Evolutionary conservation across 2,113 vertebrate genomes (phyloP).

Genomic region (Eulemur macaco): DNA sequence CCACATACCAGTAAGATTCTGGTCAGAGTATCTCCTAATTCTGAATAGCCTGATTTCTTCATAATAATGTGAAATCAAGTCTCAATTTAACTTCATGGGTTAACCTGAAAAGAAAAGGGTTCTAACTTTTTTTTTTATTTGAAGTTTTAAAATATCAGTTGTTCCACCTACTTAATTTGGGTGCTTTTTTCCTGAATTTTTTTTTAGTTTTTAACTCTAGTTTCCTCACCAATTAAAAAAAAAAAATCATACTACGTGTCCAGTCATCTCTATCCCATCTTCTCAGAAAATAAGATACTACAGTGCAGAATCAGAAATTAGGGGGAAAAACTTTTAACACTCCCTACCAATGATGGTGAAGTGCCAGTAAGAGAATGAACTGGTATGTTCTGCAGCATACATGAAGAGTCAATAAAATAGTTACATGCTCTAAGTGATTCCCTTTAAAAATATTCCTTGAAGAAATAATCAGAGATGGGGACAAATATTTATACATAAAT

Average conservation of each 20-base stretch:
- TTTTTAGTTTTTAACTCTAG: not conserved
- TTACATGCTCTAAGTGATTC: not conserved
- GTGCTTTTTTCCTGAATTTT: not conserved
- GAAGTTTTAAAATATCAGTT: not conserved
- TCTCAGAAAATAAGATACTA: slow-evolving; percentile 31
- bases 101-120: slow-evolving; percentile 17
- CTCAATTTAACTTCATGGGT: not conserved
- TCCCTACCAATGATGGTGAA: not conserved
- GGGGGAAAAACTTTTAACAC: not conserved
- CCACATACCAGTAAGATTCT: not conserved
- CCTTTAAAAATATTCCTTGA: not conserved
- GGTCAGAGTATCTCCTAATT: not conserved
- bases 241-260: not conserved
- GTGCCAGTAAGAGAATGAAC: not conserved
- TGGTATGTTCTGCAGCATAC: not conserved
- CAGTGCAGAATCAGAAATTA: not conserved
- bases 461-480: not conserved
- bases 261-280: slow-evolving; percentile 2
- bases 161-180: not conserved
- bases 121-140: not conserved
- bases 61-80: not conserved
- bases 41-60: not conserved
- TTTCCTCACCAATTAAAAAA: not conserved
- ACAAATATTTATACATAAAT: not conserved
- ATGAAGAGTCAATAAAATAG: not conserved